phyloP scores from a whole-genome alignment of 1,140 invertebrate genomes.

The Drosophila orosa region DNA sequence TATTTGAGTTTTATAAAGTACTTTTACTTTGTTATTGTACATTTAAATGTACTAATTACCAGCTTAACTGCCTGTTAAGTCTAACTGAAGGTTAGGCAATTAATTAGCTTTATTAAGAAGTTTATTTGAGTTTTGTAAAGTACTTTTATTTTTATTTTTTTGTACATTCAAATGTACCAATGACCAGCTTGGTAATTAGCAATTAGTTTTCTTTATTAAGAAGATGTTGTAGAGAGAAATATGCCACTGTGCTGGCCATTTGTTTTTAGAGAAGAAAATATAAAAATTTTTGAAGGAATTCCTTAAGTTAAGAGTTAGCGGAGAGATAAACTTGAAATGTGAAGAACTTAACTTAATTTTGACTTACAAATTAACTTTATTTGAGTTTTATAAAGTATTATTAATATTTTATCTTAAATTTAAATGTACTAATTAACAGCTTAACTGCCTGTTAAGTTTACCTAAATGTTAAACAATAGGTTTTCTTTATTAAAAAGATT shows the following conservation, averaged over 20 bases:
- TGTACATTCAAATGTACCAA: neutral
- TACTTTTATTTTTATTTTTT: neutral
- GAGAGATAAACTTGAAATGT: too few relatives aligned
- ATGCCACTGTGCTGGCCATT: slow-evolving; percentile 26
- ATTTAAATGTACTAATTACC: neutral
- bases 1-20: neutral
- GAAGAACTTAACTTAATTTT: neutral
- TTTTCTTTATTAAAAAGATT: neutral
- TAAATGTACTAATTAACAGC: neutral
- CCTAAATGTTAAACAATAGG: too few relatives aligned
- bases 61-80: neutral
- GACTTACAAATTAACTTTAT: neutral
- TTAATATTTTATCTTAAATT: too few relatives aligned
- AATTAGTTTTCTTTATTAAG: neutral
- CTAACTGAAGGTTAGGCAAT: neutral
- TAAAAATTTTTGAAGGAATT: too few relatives aligned
- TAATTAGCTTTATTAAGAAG: neutral
- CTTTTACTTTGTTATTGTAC: too few relatives aligned
- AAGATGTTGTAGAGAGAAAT: neutral
- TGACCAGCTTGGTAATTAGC: too few relatives aligned
- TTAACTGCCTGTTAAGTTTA: neutral
- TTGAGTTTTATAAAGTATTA: neutral
- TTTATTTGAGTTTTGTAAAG: neutral
- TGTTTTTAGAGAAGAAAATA: slow-evolving; percentile 29
- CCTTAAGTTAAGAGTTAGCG: too few relatives aligned